phyloP scores from a whole-genome alignment of 2,797 vertebrate species.

The Natrix natrix region DNA sequence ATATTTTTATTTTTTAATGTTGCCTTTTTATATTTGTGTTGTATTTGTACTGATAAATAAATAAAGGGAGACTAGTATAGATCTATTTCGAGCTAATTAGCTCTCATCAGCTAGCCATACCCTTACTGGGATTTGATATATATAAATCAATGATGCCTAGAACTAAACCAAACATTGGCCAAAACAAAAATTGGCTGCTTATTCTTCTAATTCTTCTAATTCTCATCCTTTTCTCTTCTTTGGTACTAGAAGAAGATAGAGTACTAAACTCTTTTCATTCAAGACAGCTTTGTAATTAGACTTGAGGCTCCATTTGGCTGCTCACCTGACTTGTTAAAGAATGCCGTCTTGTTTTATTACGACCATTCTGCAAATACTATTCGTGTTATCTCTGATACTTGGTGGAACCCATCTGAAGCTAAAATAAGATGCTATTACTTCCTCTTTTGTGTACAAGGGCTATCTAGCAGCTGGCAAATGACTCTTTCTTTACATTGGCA shows the following conservation, averaged over 20 bases:
- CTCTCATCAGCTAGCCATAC: no score
- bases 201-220: neutral
- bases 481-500: neutral
- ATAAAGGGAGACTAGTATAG: no score
- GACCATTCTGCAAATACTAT: neutral
- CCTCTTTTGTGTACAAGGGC: neutral
- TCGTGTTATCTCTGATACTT: neutral
- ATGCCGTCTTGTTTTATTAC: neutral
- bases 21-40: no score
- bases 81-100: no score
- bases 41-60: no score
- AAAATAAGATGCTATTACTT: neutral
- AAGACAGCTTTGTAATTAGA: neutral
- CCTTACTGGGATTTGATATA: no score
- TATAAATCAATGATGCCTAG: neutral
- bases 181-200: neutral
- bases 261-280: neutral
- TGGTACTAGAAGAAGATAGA: neutral
- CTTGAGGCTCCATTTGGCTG: neutral
- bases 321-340: neutral
- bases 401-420: neutral
- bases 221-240: neutral
- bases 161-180: neutral
- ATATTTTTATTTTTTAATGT: no score
- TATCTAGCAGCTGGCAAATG: neutral